Base-by-base conservation (phyloP, 2,888 invertebrate genomes). In the Sinohyriopsis cumingii region DNA sequence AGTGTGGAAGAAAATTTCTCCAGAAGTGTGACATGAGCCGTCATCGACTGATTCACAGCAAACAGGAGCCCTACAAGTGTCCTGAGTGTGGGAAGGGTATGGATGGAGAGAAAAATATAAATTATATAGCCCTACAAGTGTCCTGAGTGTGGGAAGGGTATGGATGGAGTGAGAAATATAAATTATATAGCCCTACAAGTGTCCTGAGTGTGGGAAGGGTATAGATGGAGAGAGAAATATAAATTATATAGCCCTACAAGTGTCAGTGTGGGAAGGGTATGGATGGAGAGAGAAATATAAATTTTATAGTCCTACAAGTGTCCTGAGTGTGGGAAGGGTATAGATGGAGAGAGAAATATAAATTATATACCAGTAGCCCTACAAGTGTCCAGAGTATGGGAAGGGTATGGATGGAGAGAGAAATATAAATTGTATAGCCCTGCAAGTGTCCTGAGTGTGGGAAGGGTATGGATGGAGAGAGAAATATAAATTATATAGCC, bases 21-120 rank as follows among this genome's bases (percentile, higher is more conserved):
- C 87, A 87, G 72, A 71, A 84, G 55, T 87, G 87, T 82, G 87
- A 87, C 75, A 73, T 87, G 69, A 85, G 82, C 56, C 72, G 87
- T 55, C 87, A 87, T 65, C 68, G 79, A 59, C 76, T 84, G 60
- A 84, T 86, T 24, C 87, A 87, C 71, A 76, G 80, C 15, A 84
- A 85, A 19, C 82, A 85, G 63, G 80, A 84, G 67, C 85, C 85
- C 24, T 76, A 82, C 63, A 76, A 75, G 18, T 85, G 85, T 76
- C 69, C 77, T 24, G 72, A 78, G 45, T 84, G 84, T 76, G 75
- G 75, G 18, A 83, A 83, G 79, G 83, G 84, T 84, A 61, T 63
- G 69, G 61, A 19, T 22, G 3, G 45, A 45, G 3, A 45, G 45
- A 45, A n/a, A n/a, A n/a, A n/a, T n/a, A n/a, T n/a, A n/a, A n/a